phyloP scores from a whole-genome alignment of 2,888 invertebrate species.

The Dynastes tityus region DNA sequence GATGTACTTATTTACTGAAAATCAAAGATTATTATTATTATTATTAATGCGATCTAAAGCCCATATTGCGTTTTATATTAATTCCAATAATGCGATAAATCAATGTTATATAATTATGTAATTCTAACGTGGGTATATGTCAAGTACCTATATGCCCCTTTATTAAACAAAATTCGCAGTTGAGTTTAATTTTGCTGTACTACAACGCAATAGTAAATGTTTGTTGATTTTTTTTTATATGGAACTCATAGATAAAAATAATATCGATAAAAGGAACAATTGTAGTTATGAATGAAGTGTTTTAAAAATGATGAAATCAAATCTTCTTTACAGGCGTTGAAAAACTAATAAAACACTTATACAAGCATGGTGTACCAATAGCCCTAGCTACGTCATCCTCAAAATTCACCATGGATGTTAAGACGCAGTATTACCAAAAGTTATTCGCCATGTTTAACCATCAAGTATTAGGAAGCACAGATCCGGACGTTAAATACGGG shows the following conservation, averaged over 20 bases:
- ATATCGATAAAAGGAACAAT: too few species aligned
- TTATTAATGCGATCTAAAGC: too few species aligned
- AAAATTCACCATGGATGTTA: conserved; percentile 73
- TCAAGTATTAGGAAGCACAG: conserved; percentile 77
- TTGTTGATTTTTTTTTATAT: background rate
- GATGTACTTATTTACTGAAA: too few species aligned
- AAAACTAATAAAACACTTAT: conserved; percentile 76
- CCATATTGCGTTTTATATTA: too few species aligned
- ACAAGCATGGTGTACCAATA: conserved; percentile 76
- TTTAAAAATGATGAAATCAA: too few species aligned
- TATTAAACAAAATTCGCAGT: background rate
- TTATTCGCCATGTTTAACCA: conserved; percentile 74
- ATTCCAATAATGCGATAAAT: too few species aligned
- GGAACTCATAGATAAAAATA: background rate
- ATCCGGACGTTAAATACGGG: conserved; percentile 79
- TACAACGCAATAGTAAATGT: background rate
- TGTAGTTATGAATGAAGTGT: too few species aligned
- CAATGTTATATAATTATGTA: too few species aligned
- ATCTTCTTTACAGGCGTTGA: conserved; percentile 71
- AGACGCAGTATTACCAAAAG: conserved; percentile 72
- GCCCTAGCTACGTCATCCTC: conserved; percentile 82
- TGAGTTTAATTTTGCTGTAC: background rate
- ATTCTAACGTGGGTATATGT: too few species aligned
- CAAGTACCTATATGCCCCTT: too few species aligned
- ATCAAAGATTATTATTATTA: too few species aligned